A percentile compares a stretch with the other conserved stretches of the same genome.
Evolutionary conservation across 2,888 invertebrate genomes (phyloP).

Genomic region (Hirtodrosophila cameraria): DNA sequence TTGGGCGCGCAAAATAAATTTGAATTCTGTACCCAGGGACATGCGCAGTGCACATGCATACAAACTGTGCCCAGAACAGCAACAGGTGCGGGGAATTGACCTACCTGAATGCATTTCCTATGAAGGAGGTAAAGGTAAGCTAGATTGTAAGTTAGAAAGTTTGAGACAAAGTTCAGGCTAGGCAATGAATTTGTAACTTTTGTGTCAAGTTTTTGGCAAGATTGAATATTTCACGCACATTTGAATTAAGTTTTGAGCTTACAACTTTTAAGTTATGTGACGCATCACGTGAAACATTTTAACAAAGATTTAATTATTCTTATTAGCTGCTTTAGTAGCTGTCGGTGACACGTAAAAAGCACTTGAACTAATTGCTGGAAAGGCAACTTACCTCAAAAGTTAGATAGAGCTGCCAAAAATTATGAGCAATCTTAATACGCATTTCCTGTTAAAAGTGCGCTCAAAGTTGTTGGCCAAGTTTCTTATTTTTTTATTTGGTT

Average conservation of each 20-base stretch:
- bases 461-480: conserved; percentile 55
- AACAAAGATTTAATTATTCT: conserved; percentile 4
- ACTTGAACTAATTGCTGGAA: conserved; percentile 9
- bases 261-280: conserved; percentile 8
- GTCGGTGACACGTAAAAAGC: neutral
- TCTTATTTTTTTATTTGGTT: too few species aligned
- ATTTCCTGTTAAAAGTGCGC: conserved; percentile 22
- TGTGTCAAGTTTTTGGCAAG: conserved; percentile 11
- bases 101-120: conserved; percentile 54
- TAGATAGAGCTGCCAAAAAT: conserved; percentile 9
- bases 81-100: conserved; percentile 59
- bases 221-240: conserved; percentile 1
- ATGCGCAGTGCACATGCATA: conserved; percentile 39
- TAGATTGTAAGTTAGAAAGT: conserved; percentile 10
- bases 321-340: neutral
- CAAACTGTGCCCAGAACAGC: conserved; percentile 37
- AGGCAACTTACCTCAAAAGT: neutral
- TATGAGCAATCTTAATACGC: conserved; percentile 19
- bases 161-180: conserved; percentile 29
- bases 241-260: neutral
- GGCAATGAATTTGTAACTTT: conserved; percentile 25
- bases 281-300: neutral
- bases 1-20: conserved; percentile 44
- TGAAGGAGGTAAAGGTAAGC: conserved; percentile 21
- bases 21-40: conserved; percentile 26